These are phyloP conservation scores for Poeciliopsis retropinna DNA, from an alignment of 2,113 vertebrate species.

Conservation along the genomic window DNA sequence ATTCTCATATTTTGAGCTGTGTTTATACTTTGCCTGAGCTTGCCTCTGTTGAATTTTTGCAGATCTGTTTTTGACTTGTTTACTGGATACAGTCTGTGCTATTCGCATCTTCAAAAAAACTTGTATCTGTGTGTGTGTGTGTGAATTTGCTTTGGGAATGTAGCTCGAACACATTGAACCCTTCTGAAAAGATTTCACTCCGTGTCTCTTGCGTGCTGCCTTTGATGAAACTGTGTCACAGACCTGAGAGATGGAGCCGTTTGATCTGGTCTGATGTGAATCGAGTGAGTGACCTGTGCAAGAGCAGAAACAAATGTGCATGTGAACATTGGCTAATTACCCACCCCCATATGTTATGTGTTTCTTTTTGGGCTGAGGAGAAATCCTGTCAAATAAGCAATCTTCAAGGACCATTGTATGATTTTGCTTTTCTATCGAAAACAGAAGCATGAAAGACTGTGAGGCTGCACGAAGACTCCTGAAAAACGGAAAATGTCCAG, in stretches of 20 bases:
- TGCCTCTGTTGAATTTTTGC: neutral
- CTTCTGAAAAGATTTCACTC: constrained; percentile 45
- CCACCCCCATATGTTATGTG: constrained; percentile 54
- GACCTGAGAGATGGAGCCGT: constrained; percentile 50
- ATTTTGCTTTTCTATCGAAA: constrained; percentile 27
- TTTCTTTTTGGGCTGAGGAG: constrained; percentile 27
- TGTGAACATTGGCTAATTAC: constrained; percentile 54
- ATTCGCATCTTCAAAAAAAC: constrained; percentile 10
- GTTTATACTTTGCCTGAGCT: constrained; percentile 7
- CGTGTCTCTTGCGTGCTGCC: constrained; percentile 43
- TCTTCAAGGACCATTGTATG: constrained; percentile 5
- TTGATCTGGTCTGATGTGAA: constrained; percentile 62
- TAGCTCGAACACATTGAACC: constrained; percentile 54
- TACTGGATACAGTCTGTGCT: neutral
- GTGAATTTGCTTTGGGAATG: constrained; percentile 37
- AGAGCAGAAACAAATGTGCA: constrained; percentile 37
- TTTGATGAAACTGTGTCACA: constrained; percentile 76
- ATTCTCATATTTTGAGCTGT: constrained; percentile 1
- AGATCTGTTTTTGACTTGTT: constrained; percentile 10
- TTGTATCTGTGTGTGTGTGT: constrained; percentile 5
- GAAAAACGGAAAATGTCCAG: neutral
- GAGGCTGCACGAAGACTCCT: neutral
- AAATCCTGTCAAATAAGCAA: constrained; percentile 16
- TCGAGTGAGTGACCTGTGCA: constrained; percentile 46
- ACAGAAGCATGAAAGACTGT: rapidly evolving